phyloP scores from a whole-genome alignment of 2,797 vertebrate species.

The Petrocephalus schoutedeni region DNA sequence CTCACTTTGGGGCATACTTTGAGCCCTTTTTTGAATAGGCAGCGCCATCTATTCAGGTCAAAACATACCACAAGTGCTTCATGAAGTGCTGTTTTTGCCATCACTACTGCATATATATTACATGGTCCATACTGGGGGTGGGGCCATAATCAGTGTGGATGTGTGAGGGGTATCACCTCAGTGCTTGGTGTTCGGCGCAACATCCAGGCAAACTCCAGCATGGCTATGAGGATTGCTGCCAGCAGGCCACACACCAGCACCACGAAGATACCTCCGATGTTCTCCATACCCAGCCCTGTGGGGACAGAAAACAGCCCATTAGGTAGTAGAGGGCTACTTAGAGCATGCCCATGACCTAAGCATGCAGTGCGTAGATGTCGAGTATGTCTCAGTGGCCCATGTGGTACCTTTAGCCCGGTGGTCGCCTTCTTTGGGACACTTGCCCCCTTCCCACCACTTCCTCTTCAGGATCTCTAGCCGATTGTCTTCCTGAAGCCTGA shows the following conservation, averaged over 20 bases:
- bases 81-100: not conserved
- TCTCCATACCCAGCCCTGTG: slow-evolving; percentile 94
- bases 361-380: not conserved
- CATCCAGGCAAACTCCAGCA: slow-evolving; percentile 98
- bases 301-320: not conserved
- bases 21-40: not conserved
- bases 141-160: not conserved
- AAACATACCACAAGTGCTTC: not conserved
- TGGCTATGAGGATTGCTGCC: slow-evolving; percentile 97
- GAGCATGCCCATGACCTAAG: not conserved
- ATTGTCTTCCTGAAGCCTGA: slow-evolving; percentile 96
- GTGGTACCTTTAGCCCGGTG: slow-evolving; percentile 89
- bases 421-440: slow-evolving; percentile 95
- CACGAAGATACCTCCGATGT: slow-evolving; percentile 97
- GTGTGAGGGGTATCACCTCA: slow-evolving; percentile 71
- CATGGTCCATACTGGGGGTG: not conserved
- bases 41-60: not conserved
- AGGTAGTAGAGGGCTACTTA: not conserved
- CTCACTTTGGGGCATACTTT: not conserved
- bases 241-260: slow-evolving; percentile 97
- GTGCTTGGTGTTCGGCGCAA: slow-evolving; percentile 82
- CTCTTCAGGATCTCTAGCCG: slow-evolving; percentile 93
- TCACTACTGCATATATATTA: not conserved
- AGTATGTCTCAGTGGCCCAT: not conserved
- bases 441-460: slow-evolving; percentile 98